These are phyloP conservation scores for Drosophila paramelanica DNA, from an alignment of 2,888 invertebrate genomes.

Conservation along the genomic window DNA sequence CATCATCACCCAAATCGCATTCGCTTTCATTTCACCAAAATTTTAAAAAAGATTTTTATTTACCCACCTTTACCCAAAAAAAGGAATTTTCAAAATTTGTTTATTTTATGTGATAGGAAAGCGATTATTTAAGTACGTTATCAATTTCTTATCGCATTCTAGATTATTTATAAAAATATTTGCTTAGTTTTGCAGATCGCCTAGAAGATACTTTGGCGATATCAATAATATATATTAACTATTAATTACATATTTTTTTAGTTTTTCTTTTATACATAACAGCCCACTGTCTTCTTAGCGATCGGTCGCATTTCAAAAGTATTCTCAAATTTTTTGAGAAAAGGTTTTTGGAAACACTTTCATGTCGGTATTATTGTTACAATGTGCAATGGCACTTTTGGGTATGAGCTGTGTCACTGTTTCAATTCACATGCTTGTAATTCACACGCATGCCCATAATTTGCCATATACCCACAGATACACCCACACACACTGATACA, in stretches of 20 bases:
- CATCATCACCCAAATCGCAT: conserved; percentile 11
- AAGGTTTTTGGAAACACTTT: conserved; percentile 15
- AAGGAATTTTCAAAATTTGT: too few species aligned
- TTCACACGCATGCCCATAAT: conserved; percentile 76
- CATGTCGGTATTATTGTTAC: conserved; percentile 8
- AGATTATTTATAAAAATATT: too few species aligned
- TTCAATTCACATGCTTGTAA: conserved; percentile 75
- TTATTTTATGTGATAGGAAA: too few species aligned
- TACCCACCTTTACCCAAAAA: too few species aligned
- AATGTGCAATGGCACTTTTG: conserved; percentile 31
- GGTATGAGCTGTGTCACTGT: conserved; percentile 62
- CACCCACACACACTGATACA: background rate
- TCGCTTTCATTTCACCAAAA: conserved; percentile 19
- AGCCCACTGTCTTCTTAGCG: too few species aligned
- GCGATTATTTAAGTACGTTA: too few species aligned
- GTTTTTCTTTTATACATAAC: too few species aligned
- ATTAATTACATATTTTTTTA: too few species aligned
- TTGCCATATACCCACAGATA: conserved; percentile 45
- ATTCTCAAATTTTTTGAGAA: background rate
- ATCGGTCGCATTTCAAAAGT: background rate
- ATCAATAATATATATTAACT: too few species aligned
- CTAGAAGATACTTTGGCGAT: too few species aligned
- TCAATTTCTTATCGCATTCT: too few species aligned
- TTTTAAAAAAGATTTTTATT: background rate
- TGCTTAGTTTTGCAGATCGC: too few species aligned